phyloP scores from a whole-genome alignment of 2,797 vertebrate genomes.

The Sebastes itinus region DNA sequence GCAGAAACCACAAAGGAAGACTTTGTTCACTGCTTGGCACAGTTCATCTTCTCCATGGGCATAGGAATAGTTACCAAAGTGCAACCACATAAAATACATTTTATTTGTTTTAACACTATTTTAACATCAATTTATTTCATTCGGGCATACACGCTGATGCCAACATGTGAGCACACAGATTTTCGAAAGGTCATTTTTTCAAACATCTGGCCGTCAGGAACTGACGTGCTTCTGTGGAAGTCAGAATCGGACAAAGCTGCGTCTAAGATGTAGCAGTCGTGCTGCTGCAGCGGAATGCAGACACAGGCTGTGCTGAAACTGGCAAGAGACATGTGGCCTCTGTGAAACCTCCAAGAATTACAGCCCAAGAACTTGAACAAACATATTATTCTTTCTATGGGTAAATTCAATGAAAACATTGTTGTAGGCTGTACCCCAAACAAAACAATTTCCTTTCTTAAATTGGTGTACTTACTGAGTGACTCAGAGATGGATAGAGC shows the following conservation, averaged over 20 bases:
- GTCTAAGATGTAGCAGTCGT: constrained; percentile 11
- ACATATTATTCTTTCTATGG: constrained; percentile 24
- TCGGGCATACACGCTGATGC: background rate
- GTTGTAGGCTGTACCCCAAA: constrained; percentile 12
- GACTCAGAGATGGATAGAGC: background rate
- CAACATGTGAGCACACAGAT: background rate
- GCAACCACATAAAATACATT: constrained; percentile 30
- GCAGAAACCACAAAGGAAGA: constrained; percentile 48
- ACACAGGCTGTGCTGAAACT: constrained; percentile 9
- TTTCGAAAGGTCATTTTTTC: background rate
- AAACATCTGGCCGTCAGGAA: background rate
- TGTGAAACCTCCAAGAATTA: constrained; percentile 34
- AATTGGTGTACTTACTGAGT: background rate
- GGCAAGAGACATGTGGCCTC: constrained; percentile 29
- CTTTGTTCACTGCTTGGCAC: constrained; percentile 59
- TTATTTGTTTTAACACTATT: constrained; percentile 24
- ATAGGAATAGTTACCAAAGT: constrained; percentile 12
- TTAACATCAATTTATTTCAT: background rate
- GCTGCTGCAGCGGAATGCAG: constrained; percentile 41
- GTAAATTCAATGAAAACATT: constrained; percentile 45
- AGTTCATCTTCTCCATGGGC: background rate
- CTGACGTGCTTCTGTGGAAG: background rate
- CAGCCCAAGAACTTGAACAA: constrained; percentile 32
- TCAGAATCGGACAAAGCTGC: background rate
- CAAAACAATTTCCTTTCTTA: constrained; percentile 23